Percentiles rank a stretch among this genome's conserved stretches.
These are phyloP conservation scores for Malthinus flaveolus DNA, from an alignment of 2,888 invertebrate species.

Conservation along the genomic window DNA sequence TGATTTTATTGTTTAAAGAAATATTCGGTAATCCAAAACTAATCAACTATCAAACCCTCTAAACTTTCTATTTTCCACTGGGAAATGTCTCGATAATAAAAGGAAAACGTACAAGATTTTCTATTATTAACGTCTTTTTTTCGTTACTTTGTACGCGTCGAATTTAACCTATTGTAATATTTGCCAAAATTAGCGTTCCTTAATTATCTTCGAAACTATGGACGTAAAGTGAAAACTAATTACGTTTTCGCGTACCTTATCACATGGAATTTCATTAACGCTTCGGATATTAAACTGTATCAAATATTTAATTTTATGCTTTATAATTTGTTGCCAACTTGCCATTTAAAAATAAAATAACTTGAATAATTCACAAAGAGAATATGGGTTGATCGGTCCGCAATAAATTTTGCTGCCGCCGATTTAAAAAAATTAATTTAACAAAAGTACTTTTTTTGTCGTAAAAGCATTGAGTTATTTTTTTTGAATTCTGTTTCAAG, in stretches of 20 bases:
- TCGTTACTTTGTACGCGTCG: neutral
- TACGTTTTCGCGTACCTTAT: slow-evolving; percentile 20
- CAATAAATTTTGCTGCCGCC: too few relatives aligned
- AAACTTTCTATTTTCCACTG: slow-evolving; percentile 3
- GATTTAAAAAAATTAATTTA: too few relatives aligned
- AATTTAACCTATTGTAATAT: neutral
- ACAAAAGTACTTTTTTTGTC: too few relatives aligned
- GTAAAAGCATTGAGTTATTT: neutral
- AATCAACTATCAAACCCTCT: slow-evolving; percentile 14
- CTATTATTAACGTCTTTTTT: slow-evolving; percentile 5
- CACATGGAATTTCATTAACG: slow-evolving; percentile 25
- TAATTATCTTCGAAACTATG: neutral
- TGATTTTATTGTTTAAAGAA: too few relatives aligned
- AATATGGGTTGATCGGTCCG: too few relatives aligned
- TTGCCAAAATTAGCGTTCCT: neutral
- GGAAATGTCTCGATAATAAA: slow-evolving; percentile 6
- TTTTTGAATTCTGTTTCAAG: slow-evolving; percentile 1
- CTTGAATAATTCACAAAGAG: too few relatives aligned
- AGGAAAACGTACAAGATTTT: slow-evolving; percentile 15
- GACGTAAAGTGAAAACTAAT: slow-evolving; percentile 13
- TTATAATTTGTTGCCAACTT: too few relatives aligned
- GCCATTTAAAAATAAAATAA: too few relatives aligned
- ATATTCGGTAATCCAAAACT: neutral
- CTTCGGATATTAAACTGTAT: slow-evolving; percentile 4
- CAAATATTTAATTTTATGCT: too few relatives aligned